Conservation (phyloP, 2,888 invertebrate genomes). For the Tenthredo mesomela region DNA sequence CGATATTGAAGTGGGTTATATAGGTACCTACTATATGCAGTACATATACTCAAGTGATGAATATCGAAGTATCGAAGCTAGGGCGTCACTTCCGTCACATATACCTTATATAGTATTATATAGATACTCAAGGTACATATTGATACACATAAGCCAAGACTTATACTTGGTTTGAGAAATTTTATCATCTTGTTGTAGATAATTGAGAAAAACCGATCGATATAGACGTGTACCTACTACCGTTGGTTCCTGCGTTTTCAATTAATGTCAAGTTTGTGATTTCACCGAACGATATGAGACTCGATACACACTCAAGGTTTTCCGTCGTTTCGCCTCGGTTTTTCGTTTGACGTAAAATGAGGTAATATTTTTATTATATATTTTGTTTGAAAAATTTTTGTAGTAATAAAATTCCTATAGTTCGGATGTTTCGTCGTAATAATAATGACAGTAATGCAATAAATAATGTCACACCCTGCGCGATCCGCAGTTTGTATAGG, state of each 20-base stretch:
- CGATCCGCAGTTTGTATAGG: neutral
- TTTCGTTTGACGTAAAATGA: neutral
- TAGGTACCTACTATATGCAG: neutral
- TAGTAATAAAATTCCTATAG: neutral
- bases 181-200: neutral
- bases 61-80: conserved; percentile 9
- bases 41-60: neutral
- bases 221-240: no score
- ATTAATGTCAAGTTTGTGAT: conserved; percentile 17
- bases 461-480: neutral
- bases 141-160: neutral
- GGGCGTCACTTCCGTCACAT: neutral
- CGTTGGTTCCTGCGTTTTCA: neutral
- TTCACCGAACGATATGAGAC: neutral
- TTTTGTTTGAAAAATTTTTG: neutral
- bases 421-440: neutral
- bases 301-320: neutral
- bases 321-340: neutral
- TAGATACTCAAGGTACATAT: neutral
- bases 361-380: neutral
- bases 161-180: neutral
- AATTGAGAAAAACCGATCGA: neutral
- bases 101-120: no score
- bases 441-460: neutral
- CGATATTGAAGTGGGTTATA: neutral